phyloP scores from a whole-genome alignment of 1,140 invertebrate genomes.

The Zaprionus tsacasi region DNA sequence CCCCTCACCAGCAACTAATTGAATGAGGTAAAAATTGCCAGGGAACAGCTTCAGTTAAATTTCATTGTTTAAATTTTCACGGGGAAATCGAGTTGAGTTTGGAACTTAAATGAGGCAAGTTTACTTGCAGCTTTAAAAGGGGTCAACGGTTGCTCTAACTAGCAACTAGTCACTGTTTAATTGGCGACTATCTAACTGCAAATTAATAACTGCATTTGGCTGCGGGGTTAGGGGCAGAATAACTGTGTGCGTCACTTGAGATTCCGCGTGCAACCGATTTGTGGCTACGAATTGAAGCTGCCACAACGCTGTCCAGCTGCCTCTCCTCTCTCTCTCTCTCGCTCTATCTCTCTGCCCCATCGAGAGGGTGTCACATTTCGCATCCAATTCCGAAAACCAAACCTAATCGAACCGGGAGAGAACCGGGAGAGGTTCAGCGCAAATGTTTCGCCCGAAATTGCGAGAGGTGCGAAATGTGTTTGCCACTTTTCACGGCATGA shows the following conservation, averaged over 20 bases:
- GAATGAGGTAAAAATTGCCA: conserved; percentile 61
- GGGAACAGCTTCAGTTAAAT: conserved; percentile 12
- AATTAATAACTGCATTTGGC: neutral
- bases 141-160: no score
- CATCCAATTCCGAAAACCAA: conserved; percentile 15
- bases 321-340: neutral
- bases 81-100: conserved; percentile 30
- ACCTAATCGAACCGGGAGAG: conserved; percentile 34
- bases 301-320: neutral
- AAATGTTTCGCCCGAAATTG: conserved; percentile 33
- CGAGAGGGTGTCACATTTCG: neutral
- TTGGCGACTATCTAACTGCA: neutral
- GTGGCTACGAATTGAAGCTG: neutral
- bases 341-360: neutral
- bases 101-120: conserved; percentile 36
- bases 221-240: neutral
- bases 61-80: conserved; percentile 41
- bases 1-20: no score
- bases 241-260: conserved; percentile 1
- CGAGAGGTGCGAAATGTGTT: conserved; percentile 50
- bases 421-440: conserved; percentile 18
- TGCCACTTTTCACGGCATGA: conserved; percentile 37
- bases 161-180: no score
- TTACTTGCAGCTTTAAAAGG: neutral
- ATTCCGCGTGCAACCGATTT: conserved; percentile 6